phyloP scores from a whole-genome alignment of 2,888 invertebrate species.

The Lacanobia wlatinum region DNA sequence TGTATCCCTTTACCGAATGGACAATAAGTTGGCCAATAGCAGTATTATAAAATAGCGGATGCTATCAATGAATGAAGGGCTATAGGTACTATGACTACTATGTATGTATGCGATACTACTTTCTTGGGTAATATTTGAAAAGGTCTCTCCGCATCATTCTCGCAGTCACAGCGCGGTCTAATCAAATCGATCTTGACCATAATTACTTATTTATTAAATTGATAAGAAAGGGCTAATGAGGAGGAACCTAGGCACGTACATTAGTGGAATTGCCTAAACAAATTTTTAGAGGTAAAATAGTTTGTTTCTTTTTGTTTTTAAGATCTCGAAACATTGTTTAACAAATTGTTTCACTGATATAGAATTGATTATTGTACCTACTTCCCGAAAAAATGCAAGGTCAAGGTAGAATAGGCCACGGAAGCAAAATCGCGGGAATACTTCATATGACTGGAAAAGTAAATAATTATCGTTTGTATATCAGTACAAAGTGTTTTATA shows the following conservation, averaged over 20 bases:
- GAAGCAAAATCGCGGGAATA: background rate
- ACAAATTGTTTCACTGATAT: background rate
- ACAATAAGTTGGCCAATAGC: conserved; percentile 34
- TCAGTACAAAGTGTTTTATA: background rate
- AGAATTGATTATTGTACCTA: background rate
- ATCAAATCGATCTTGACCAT: background rate
- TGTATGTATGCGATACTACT: background rate
- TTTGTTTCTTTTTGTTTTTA: background rate
- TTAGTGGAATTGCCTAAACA: background rate
- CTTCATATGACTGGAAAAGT: background rate
- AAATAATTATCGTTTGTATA: background rate
- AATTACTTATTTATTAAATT: background rate
- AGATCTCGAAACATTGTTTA: background rate
- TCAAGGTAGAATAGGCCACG: background rate
- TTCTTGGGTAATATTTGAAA: background rate
- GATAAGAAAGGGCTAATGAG: background rate
- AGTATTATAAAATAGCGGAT: conserved; percentile 59
- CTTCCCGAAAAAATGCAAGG: background rate
- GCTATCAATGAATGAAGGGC: conserved; percentile 55
- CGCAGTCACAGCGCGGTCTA: background rate
- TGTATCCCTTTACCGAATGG: conserved; percentile 6
- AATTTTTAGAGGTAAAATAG: background rate
- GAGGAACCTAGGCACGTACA: too few relatives aligned
- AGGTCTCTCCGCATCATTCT: too few relatives aligned
- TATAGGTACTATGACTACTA: too few relatives aligned